A percentile compares a stretch with the other conserved stretches of the same genome.
Evolutionary conservation across 2,797 vertebrate species (phyloP).

Genomic region (Macrochelys suwanniensis): DNA sequence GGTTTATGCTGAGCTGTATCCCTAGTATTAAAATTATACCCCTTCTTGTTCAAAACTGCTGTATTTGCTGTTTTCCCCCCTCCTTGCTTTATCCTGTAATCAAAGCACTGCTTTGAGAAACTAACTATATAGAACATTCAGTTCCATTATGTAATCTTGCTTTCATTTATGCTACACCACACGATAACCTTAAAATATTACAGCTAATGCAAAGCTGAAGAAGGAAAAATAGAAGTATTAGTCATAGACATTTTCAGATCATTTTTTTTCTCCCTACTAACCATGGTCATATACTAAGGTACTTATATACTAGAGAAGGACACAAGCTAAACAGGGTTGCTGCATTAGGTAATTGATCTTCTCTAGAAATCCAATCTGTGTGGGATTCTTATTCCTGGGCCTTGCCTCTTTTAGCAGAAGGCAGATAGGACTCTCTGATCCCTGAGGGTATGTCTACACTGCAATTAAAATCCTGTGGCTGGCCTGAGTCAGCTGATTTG

Average conservation of each 20-base stretch:
- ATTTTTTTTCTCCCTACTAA: rapidly evolving
- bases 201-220: slow-evolving; percentile 22
- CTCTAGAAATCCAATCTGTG: background rate
- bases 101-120: slow-evolving; percentile 37
- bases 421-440: background rate
- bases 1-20: slow-evolving; percentile 56
- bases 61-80: slow-evolving; percentile 39
- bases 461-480: too few relatives aligned
- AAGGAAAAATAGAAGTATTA: background rate
- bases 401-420: rapidly evolving
- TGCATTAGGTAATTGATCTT: background rate
- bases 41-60: slow-evolving; percentile 58
- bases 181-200: slow-evolving; percentile 44
- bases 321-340: background rate
- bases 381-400: background rate
- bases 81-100: slow-evolving; percentile 43
- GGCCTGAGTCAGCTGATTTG: too few relatives aligned
- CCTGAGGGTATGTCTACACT: rapidly evolving
- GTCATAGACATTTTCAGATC: background rate
- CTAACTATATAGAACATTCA: slow-evolving; percentile 45
- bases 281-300: background rate
- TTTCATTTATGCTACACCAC: slow-evolving; percentile 29
- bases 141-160: slow-evolving; percentile 48
- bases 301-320: background rate
- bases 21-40: slow-evolving; percentile 57